Conservation (phyloP, 2,888 invertebrate genomes). For the Apodemia hepburni region DNA sequence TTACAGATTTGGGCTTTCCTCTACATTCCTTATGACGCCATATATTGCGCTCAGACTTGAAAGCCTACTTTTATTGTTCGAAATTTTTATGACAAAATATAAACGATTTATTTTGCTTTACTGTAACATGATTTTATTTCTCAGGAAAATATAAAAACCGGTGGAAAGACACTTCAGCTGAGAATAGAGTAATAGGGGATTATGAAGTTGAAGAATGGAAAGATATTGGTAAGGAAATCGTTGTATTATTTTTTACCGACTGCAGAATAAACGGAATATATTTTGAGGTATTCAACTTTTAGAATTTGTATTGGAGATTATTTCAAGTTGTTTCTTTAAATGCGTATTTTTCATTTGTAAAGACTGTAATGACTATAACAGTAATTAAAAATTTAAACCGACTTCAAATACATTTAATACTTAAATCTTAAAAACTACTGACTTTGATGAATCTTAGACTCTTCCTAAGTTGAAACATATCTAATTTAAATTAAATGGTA, state of each 20-base stretch:
- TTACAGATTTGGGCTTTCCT: conserved; percentile 65
- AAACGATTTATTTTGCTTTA: conserved; percentile 11
- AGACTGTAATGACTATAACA: too few relatives aligned
- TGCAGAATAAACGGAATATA: background rate
- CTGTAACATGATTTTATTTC: conserved; percentile 30
- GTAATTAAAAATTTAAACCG: too few relatives aligned
- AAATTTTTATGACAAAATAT: conserved; percentile 26
- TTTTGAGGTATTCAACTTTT: background rate
- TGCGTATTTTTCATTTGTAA: too few relatives aligned
- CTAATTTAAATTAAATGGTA: too few relatives aligned
- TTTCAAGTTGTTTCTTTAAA: background rate
- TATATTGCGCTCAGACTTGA: conserved; percentile 59
- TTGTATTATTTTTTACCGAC: background rate
- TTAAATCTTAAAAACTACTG: too few relatives aligned
- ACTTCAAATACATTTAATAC: too few relatives aligned
- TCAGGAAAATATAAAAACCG: conserved; percentile 80
- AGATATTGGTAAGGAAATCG: conserved; percentile 79
- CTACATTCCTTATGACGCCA: conserved; percentile 58
- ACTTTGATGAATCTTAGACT: too few relatives aligned
- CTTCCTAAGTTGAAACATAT: too few relatives aligned
- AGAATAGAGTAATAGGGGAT: conserved; percentile 83
- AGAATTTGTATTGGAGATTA: background rate
- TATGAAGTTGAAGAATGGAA: conserved; percentile 88
- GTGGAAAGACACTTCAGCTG: conserved; percentile 76
- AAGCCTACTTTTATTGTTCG: conserved; percentile 53